Conservation (phyloP, 2,113 vertebrate genomes). For the Eupsittula cactorum region DNA sequence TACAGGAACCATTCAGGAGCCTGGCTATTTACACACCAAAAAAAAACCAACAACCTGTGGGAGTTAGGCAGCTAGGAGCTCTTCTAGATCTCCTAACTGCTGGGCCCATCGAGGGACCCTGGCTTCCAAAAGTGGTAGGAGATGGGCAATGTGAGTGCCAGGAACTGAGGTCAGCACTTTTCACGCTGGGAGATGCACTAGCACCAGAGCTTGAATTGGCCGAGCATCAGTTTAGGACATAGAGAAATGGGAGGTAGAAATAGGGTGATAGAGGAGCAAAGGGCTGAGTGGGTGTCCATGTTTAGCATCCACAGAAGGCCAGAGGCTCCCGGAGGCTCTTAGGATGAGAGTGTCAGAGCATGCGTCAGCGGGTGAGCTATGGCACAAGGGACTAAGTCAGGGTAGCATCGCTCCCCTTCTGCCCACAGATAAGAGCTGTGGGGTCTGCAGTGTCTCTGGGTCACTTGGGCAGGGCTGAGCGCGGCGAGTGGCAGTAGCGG, state of each 20-base stretch:
- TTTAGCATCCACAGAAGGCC: not conserved
- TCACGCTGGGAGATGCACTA: not conserved
- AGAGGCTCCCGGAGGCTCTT: not conserved
- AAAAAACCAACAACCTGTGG: not conserved
- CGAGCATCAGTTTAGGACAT: not conserved
- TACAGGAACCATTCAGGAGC: not conserved
- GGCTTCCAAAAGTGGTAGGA: not conserved
- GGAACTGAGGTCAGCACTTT: not conserved
- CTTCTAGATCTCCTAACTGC: not conserved
- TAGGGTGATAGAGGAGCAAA: not conserved
- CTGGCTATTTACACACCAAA: not conserved
- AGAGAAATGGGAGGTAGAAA: not conserved
- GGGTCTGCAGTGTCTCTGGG: constrained; percentile 41
- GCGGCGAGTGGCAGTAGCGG: not conserved
- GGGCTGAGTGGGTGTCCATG: not conserved
- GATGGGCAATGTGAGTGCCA: not conserved
- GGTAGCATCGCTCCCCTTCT: not conserved
- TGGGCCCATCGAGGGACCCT: not conserved
- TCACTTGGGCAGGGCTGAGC: constrained; percentile 50
- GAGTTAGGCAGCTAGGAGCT: not conserved
- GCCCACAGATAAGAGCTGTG: not conserved
- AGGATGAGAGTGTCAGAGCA: not conserved
- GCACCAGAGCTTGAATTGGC: not conserved
- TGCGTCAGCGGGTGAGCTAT: not conserved
- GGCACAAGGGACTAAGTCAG: not conserved